Percentiles rank a stretch among this genome's conserved stretches.
phyloP scores from a whole-genome alignment of 2,888 invertebrate genomes.

The Deilephila porcellus region DNA sequence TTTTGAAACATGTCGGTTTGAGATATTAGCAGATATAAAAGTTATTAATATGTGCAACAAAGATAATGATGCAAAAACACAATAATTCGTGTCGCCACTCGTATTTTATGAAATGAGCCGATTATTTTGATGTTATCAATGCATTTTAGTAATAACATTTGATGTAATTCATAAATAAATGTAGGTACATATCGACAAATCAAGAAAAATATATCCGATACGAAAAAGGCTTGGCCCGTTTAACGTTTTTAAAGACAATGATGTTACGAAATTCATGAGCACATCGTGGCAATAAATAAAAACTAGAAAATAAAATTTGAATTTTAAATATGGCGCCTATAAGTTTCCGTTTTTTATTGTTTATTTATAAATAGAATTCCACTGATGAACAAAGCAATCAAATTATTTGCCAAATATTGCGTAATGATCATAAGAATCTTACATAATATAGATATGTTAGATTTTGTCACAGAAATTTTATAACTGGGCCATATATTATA shows the following conservation, averaged over 20 bases:
- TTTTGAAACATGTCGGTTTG: neutral
- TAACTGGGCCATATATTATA: no score
- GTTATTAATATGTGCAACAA: neutral
- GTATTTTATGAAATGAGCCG: neutral
- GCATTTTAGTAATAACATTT: neutral
- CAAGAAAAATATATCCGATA: neutral
- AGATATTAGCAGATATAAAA: neutral
- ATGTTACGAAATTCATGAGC: neutral
- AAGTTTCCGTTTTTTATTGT: neutral
- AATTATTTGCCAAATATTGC: neutral
- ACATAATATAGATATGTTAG: neutral
- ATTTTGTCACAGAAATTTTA: neutral
- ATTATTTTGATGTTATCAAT: neutral
- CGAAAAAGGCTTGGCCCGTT: neutral
- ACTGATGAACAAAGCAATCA: neutral
- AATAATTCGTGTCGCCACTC: neutral
- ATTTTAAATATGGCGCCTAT: conserved; percentile 13
- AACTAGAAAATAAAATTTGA: conserved; percentile 7
- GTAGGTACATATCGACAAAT: neutral
- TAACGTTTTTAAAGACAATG: neutral
- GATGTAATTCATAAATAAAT: neutral
- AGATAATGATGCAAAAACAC: neutral
- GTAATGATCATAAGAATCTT: neutral
- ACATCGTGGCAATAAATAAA: neutral
- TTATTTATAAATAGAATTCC: neutral